Base-by-base conservation (phyloP, 1,140 invertebrate species). In the Caenorhabditis remanei region DNA sequence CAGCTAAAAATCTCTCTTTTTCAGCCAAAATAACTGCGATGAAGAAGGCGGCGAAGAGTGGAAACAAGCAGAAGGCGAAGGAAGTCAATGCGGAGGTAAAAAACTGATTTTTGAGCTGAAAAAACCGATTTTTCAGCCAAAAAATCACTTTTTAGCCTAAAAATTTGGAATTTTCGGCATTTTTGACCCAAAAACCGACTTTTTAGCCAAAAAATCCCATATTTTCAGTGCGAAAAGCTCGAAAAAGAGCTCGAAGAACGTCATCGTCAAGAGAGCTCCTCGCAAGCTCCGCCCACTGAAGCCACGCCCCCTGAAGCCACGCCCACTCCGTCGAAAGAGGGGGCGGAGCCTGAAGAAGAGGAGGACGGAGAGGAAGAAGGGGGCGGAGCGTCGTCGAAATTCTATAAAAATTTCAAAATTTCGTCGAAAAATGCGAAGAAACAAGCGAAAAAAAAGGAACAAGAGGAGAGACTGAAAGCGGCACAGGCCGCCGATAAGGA, bases 371-470 rank as follows among this genome's bases (percentile, higher is more conserved):
- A 40, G 4, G 58, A 7, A 82, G 58, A 84, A 48, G 85, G 16
- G 19, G 56, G 56, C 11, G 40, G 13, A 43, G 21, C 19, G 0
- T 8, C 87, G 58, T 41, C 65, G 40, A 46, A 43, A 41, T 87
- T 87, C 83, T 87, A 87, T 63, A 87, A 87, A 63, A 82, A 13
- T 7, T 6, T 48, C 14, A 56, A 65, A 3, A 79, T 85, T 41
- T 71, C 58, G 14, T 13, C 19, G 7, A 87, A 87, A 53, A 46
- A 32, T 24, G 58, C 58, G 21, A 87, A 87, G n/a, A 87, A 63
- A 75, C 87, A 84, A 83, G 88, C 55, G 24, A 89, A 89, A 79
- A 89, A 89, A 50, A 58, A 58, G 32, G 85, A 88, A 65, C 53
- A 50, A 11, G 83, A 24, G 11, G 67, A 87, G 82, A 58, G 75